These are phyloP conservation scores for Steinernema khuongi DNA, from an alignment of 1,140 invertebrate species.

Conservation along the genomic window DNA sequence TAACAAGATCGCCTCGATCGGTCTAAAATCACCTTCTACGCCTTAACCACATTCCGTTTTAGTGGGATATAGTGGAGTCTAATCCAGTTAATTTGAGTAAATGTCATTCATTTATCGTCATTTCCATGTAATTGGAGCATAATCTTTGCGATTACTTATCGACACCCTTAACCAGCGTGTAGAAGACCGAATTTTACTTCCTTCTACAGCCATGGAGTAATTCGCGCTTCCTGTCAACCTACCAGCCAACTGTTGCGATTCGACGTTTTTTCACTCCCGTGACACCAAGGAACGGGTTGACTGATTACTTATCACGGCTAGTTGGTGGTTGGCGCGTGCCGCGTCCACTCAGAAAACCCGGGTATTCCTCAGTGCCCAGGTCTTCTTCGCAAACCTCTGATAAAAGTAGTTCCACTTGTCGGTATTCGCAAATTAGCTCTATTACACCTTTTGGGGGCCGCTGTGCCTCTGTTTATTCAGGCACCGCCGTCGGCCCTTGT, in stretches of 20 bases:
- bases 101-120: too few species aligned
- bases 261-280: not conserved
- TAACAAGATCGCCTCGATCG: too few species aligned
- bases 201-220: too few species aligned
- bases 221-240: not conserved
- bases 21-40: too few species aligned
- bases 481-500: not conserved
- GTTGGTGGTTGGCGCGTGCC: slow-evolving; percentile 2
- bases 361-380: not conserved
- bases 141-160: too few species aligned
- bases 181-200: too few species aligned
- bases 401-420: slow-evolving; percentile 10
- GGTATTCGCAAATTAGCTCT: not conserved
- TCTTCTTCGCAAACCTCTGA: not conserved
- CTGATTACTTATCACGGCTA: slow-evolving; percentile 10
- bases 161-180: too few species aligned
- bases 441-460: not conserved
- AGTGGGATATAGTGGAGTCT: too few species aligned
- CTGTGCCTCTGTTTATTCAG: not conserved
- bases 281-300: slow-evolving; percentile 3
- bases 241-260: not conserved
- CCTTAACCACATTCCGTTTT: too few species aligned
- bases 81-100: too few species aligned
- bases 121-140: too few species aligned
- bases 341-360: not conserved